Evolutionary conservation across 2,113 vertebrate genomes (phyloP).

Genomic region (Pteronura brasiliensis): DNA sequence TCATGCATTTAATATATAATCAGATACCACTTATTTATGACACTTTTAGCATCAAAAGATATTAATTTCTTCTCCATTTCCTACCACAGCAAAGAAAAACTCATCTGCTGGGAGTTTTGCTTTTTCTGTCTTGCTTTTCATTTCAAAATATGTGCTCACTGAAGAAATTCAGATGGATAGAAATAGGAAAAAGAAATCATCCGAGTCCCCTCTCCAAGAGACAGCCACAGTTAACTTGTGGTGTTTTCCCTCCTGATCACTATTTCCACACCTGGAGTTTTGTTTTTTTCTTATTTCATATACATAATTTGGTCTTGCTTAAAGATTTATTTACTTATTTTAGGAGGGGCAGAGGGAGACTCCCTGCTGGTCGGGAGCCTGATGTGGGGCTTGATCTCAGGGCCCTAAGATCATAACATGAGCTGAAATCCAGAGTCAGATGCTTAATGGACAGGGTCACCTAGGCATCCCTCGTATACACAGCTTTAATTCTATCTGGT

Average conservation of each 20-base stretch:
- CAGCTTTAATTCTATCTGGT: neutral
- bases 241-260: neutral
- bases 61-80: conserved; percentile 41
- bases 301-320: neutral
- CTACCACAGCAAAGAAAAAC: conserved; percentile 26
- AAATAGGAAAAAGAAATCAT: neutral
- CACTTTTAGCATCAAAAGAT: conserved; percentile 37
- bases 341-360: neutral
- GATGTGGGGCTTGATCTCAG: neutral
- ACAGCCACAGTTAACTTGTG: neutral
- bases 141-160: neutral
- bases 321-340: neutral
- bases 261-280: neutral
- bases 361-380: neutral
- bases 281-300: neutral
- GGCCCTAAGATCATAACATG: neutral
- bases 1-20: neutral
- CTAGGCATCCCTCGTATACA: neutral
- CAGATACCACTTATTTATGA: neutral
- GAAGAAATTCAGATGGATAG: neutral
- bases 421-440: neutral
- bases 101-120: neutral
- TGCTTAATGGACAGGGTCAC: neutral
- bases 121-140: neutral
- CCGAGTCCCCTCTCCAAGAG: neutral